Conservation (phyloP, 2,113 vertebrate species). For the Oryzias celebensis region DNA sequence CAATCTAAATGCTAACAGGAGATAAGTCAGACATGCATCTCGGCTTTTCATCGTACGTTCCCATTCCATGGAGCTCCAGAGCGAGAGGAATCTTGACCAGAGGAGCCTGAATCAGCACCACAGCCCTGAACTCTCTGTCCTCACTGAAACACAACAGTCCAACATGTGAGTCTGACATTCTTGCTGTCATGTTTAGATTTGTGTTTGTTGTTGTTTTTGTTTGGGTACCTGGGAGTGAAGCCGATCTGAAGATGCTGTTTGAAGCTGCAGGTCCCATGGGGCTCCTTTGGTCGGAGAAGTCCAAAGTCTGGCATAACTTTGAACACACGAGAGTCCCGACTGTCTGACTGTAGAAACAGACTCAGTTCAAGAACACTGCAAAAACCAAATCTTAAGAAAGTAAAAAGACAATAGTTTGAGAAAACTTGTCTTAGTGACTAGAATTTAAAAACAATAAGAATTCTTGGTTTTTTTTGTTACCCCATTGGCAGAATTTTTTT, state of each 20-base stretch:
- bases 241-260: slow-evolving; percentile 77
- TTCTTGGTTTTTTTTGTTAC: no score
- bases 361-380: not conserved
- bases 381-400: not conserved
- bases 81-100: slow-evolving; percentile 78
- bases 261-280: slow-evolving; percentile 27
- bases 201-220: not conserved
- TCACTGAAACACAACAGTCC: slow-evolving; percentile 68
- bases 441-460: no score
- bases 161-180: not conserved
- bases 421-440: no score
- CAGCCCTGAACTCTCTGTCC: slow-evolving; percentile 65
- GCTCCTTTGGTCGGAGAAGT: slow-evolving; percentile 68
- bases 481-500: no score
- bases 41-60: slow-evolving; percentile 67
- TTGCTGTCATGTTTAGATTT: no score
- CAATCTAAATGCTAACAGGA: not conserved
- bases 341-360: slow-evolving; percentile 43
- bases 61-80: slow-evolving; percentile 78
- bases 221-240: slow-evolving; percentile 84
- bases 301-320: slow-evolving; percentile 78
- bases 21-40: not conserved
- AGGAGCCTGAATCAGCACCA: slow-evolving; percentile 74
- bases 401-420: no score
- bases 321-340: slow-evolving; percentile 66